Conservation (phyloP, 2,113 vertebrate species). For the Pelecanus crispus region DNA sequence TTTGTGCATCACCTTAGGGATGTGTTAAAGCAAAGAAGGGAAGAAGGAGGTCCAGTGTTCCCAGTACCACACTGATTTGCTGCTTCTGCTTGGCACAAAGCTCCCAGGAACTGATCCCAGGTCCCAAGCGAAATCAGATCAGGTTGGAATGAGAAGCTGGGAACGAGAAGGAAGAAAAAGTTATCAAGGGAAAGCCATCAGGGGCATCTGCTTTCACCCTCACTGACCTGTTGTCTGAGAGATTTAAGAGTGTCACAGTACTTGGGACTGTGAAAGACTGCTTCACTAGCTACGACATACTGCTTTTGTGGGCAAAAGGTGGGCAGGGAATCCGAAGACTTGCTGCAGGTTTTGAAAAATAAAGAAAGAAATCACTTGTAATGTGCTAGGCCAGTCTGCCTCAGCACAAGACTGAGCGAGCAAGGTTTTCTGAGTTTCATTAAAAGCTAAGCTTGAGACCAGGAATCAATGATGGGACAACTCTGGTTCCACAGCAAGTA, state of each 20-base stretch:
- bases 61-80: not conserved
- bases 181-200: not conserved
- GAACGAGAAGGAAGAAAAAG: not conserved
- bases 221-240: not conserved
- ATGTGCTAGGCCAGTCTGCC: not conserved
- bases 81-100: not conserved
- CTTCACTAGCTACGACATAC: rapidly evolving
- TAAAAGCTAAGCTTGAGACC: not conserved
- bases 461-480: not conserved
- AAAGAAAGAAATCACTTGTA: not conserved
- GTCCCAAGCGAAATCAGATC: not conserved
- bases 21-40: not conserved
- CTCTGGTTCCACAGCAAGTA: not conserved
- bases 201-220: not conserved
- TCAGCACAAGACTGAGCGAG: rapidly evolving
- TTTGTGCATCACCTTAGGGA: not conserved
- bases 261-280: not conserved
- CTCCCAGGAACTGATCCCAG: not conserved
- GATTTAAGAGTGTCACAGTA: not conserved
- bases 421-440: not conserved
- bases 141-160: not conserved
- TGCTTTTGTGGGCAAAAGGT: not conserved
- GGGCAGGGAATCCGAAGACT: not conserved
- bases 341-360: not conserved
- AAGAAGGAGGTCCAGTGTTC: not conserved